Percentiles rank a stretch among this genome's conserved stretches.
phyloP scores from a whole-genome alignment of 2,888 invertebrate species.

The Tribolium freemani region DNA sequence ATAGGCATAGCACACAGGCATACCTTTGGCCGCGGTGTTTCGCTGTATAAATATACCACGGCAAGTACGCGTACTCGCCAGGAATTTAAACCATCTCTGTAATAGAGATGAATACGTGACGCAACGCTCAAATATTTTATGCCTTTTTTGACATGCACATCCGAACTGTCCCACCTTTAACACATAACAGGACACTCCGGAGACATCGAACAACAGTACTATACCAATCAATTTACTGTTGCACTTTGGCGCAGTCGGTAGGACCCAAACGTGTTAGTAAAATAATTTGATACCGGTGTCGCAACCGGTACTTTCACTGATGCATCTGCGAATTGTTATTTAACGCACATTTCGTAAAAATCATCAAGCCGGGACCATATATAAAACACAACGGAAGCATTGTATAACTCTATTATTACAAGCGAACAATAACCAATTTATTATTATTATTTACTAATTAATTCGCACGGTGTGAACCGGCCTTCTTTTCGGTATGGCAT shows the following conservation, averaged over 20 bases:
- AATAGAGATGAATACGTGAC: conserved; percentile 38
- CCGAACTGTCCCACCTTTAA: conserved; percentile 2
- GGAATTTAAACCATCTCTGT: conserved; percentile 42
- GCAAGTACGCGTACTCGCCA: conserved; percentile 43
- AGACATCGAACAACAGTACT: conserved; percentile 9
- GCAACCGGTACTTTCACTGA: conserved; percentile 37
- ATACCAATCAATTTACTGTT: conserved; percentile 20
- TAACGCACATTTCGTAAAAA: neutral
- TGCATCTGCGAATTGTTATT: conserved; percentile 22
- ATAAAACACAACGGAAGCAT: conserved; percentile 1
- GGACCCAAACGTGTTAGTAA: conserved; percentile 12
- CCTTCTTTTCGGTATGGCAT: neutral
- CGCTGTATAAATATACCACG: conserved; percentile 40
- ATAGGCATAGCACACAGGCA: conserved; percentile 36
- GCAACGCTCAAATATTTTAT: conserved; percentile 22
- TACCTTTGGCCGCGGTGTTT: conserved; percentile 40
- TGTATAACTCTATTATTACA: neutral
- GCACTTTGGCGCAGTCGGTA: neutral
- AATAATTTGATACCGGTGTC: conserved; percentile 31
- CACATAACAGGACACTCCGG: neutral
- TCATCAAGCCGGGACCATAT: neutral
- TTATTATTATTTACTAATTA: neutral
- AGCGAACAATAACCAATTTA: neutral
- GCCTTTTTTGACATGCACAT: conserved; percentile 14
- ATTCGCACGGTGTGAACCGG: neutral